Percentiles rank a stretch among this genome's conserved stretches.
phyloP scores from a whole-genome alignment of 2,888 invertebrate species.

The Conus canariensis region DNA sequence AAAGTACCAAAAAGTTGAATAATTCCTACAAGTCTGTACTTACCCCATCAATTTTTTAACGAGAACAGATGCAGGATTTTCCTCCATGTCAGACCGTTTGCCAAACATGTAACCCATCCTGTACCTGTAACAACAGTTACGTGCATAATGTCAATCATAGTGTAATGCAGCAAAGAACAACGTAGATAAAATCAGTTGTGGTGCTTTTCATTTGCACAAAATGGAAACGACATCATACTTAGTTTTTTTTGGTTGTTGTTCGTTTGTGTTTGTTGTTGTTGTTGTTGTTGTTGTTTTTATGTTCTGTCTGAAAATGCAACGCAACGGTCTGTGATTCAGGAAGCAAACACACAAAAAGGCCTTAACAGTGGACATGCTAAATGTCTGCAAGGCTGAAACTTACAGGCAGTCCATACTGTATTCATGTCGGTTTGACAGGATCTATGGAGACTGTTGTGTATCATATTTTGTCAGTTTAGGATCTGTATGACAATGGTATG shows the following conservation, averaged over 20 bases:
- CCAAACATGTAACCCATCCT: slow-evolving; percentile 14
- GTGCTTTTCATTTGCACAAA: no score
- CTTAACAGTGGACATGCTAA: no score
- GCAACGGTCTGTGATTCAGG: neutral
- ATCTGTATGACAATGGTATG: no score
- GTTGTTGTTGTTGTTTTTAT: no score
- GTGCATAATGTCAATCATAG: neutral
- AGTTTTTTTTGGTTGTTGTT: no score
- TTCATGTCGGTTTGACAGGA: no score
- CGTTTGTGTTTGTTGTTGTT: no score
- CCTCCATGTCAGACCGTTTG: neutral
- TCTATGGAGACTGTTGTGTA: no score
- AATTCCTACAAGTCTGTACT: neutral
- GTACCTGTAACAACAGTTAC: neutral
- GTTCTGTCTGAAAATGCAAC: neutral
- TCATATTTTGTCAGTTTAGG: no score
- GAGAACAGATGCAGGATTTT: neutral
- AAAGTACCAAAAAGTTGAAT: neutral
- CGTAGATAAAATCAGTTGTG: neutral
- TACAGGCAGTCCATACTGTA: no score
- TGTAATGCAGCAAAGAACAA: neutral
- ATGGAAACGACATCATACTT: no score
- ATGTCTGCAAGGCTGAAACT: no score
- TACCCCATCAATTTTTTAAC: neutral
- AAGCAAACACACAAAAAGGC: neutral